A percentile compares a stretch with the other conserved stretches of the same genome.
phyloP scores from a whole-genome alignment of 2,113 vertebrate species.

The Tyto alba region DNA sequence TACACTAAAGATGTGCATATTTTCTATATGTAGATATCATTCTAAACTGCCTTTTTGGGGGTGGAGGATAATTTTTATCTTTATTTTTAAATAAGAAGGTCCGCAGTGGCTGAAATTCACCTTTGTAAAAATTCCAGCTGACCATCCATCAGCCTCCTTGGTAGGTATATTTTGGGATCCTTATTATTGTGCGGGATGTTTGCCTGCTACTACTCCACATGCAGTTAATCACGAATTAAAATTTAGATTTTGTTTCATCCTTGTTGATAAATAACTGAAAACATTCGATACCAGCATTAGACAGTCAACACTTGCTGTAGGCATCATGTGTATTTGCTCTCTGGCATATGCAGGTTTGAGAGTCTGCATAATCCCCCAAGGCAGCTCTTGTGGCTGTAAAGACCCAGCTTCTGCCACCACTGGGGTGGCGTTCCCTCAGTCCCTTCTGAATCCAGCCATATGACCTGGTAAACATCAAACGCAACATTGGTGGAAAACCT shows the following conservation, averaged over 20 bases:
- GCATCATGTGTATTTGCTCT: not conserved
- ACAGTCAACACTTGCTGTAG: not conserved
- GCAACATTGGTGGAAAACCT: not conserved
- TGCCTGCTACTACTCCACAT: not conserved
- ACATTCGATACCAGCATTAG: not conserved
- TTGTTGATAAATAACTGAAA: not conserved
- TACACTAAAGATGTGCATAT: not conserved
- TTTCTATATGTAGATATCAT: not conserved
- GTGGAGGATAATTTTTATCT: too few relatives aligned
- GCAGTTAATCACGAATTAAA: not conserved
- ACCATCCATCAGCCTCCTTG: not conserved
- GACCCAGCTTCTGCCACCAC: not conserved
- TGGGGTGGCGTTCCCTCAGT: not conserved
- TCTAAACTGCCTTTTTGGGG: not conserved
- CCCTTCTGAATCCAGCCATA: not conserved
- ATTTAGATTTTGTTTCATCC: not conserved
- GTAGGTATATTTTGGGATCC: not conserved
- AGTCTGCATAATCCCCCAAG: not conserved
- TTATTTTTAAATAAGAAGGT: not conserved
- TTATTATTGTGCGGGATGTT: not conserved
- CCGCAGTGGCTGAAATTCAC: not conserved
- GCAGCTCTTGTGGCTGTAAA: not conserved
- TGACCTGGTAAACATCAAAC: rapidly evolving
- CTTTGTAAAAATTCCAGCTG: not conserved
- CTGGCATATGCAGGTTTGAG: rapidly evolving